phyloP scores from a whole-genome alignment of 2,113 vertebrate species.

The Gallinago paraguaiae region DNA sequence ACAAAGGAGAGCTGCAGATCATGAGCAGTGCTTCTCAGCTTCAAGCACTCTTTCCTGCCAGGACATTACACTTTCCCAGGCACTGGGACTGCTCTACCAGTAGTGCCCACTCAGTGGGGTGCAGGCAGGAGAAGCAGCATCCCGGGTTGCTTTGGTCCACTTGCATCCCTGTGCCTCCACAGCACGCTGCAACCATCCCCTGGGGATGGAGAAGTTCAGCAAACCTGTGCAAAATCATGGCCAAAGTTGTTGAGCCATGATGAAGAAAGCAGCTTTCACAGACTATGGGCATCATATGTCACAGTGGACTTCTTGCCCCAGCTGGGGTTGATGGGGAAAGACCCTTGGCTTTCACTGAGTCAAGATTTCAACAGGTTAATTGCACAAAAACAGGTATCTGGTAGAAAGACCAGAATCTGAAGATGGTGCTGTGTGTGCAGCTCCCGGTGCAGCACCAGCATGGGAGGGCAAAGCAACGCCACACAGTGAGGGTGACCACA shows the following conservation, averaged over 20 bases:
- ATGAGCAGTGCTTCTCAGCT: background rate
- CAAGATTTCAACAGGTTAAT: background rate
- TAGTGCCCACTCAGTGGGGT: background rate
- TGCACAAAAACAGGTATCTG: background rate
- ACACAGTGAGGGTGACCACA: background rate
- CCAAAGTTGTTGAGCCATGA: background rate
- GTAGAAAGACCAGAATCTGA: background rate
- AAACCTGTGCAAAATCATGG: background rate
- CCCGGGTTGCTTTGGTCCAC: background rate
- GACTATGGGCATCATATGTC: background rate
- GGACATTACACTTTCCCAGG: background rate
- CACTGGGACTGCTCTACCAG: background rate
- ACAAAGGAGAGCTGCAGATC: background rate
- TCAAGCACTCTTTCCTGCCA: background rate
- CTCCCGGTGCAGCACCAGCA: background rate
- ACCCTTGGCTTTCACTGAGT: background rate
- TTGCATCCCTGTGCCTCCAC: background rate
- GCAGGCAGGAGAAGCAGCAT: background rate
- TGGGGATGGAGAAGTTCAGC: background rate
- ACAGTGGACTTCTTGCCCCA: background rate
- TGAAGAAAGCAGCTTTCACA: background rate
- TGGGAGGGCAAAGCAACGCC: background rate
- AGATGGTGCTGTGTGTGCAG: background rate
- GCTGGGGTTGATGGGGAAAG: background rate
- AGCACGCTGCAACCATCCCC: rapidly evolving